Conservation (phyloP, 2,888 invertebrate genomes). For the Trissoscelio sp. region DNA sequence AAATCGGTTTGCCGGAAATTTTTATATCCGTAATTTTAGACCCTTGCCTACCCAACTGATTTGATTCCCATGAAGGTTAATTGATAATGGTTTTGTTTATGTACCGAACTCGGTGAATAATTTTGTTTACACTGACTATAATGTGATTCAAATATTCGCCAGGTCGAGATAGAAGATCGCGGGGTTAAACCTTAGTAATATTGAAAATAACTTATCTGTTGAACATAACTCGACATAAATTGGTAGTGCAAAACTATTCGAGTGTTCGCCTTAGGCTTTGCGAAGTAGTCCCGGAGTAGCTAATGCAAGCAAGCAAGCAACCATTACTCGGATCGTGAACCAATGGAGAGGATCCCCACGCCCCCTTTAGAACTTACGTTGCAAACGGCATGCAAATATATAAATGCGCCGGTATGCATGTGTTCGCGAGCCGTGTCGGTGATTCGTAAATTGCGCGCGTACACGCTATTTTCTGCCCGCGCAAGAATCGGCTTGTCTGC, state of each 20-base stretch:
- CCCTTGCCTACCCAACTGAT: no score
- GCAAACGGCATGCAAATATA: slow-evolving; percentile 82
- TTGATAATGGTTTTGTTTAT: no score
- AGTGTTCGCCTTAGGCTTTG: slow-evolving; percentile 69
- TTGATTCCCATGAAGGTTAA: no score
- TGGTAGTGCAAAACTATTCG: slow-evolving; percentile 53
- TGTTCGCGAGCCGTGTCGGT: slow-evolving; percentile 75
- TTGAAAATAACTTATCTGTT: slow-evolving; percentile 55
- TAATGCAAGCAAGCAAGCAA: slow-evolving; percentile 79
- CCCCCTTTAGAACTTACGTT: slow-evolving; percentile 80
- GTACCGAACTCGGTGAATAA: not conserved
- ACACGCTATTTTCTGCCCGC: slow-evolving; percentile 64
- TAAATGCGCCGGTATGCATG: slow-evolving; percentile 71
- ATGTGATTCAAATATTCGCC: slow-evolving; percentile 3
- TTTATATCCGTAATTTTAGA: no score
- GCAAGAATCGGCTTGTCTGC: slow-evolving; percentile 54
- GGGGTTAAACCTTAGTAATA: slow-evolving; percentile 29
- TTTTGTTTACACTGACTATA: slow-evolving; percentile 12
- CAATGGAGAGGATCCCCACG: slow-evolving; percentile 83
- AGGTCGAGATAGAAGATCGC: slow-evolving; percentile 28
- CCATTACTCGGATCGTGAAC: slow-evolving; percentile 83
- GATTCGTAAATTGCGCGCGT: slow-evolving; percentile 75
- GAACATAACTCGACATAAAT: slow-evolving; percentile 52
- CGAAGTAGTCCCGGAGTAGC: slow-evolving; percentile 75
- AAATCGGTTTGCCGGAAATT: no score